These are phyloP conservation scores for Scarus forsteni DNA, from an alignment of 2,797 vertebrate genomes.

Conservation along the genomic window DNA sequence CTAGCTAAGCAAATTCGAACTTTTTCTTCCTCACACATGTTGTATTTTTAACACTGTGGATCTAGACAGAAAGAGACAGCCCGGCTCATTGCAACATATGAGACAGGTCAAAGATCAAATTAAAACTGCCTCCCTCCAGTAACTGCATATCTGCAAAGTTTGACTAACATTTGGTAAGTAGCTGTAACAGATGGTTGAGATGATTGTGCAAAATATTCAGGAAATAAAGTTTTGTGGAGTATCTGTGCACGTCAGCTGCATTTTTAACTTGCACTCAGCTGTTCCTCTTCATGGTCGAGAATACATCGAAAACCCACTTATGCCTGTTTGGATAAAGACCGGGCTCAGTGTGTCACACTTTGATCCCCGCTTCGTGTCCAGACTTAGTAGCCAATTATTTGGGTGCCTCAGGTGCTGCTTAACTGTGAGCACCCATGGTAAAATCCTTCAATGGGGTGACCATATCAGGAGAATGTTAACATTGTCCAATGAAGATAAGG, in stretches of 20 bases:
- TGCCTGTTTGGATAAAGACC: slow-evolving; percentile 3
- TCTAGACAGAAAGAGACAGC: background rate
- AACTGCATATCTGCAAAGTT: background rate
- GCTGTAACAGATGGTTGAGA: slow-evolving; percentile 4
- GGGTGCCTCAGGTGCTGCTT: slow-evolving; percentile 3
- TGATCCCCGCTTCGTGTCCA: background rate
- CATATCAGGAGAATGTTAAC: background rate
- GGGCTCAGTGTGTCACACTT: background rate
- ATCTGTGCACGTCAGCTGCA: slow-evolving; percentile 4
- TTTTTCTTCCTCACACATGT: background rate
- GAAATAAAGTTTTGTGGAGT: background rate
- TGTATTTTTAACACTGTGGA: background rate
- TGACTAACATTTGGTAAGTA: slow-evolving; percentile 3
- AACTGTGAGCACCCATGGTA: slow-evolving; percentile 3
- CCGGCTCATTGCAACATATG: background rate
- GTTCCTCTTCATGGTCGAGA: background rate
- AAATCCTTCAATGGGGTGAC: background rate
- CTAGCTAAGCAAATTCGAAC: no score
- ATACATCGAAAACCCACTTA: background rate
- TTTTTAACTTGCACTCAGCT: background rate
- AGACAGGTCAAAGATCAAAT: slow-evolving; percentile 9
- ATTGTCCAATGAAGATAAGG: background rate
- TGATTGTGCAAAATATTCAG: slow-evolving; percentile 1
- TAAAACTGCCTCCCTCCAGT: background rate
- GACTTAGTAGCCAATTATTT: slow-evolving; percentile 6